Percentiles rank a stretch among this genome's conserved stretches.
Evolutionary conservation across 2,113 vertebrate genomes (phyloP).

Genomic region (Bujurquina vittata): DNA sequence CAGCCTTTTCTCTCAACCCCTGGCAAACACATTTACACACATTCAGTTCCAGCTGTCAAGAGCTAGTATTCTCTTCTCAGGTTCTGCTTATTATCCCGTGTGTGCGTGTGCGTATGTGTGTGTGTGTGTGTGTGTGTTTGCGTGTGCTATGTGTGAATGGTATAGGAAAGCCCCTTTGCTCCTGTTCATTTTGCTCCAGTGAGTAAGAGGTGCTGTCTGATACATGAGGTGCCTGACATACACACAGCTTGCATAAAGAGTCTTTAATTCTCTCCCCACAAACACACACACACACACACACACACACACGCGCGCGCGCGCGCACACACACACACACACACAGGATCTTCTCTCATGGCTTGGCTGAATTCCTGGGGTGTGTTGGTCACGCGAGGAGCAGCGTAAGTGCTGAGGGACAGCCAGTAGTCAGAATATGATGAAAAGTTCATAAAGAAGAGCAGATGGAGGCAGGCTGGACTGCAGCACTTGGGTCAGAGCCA

Average conservation of each 20-base stretch:
- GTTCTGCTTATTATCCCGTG: conserved; percentile 34
- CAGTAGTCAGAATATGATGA: conserved; percentile 30
- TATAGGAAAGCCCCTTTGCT: conserved; percentile 52
- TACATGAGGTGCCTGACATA: conserved; percentile 59
- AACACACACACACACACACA: neutral
- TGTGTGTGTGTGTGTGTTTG: conserved; percentile 7
- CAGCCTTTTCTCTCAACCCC: conserved; percentile 26
- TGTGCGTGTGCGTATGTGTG: neutral
- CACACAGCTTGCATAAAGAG: conserved; percentile 33
- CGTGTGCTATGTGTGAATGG: conserved; percentile 5
- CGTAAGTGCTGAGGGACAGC: conserved; percentile 37
- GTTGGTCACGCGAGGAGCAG: conserved; percentile 53
- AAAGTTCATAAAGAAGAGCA: conserved; percentile 13
- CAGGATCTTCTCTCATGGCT: conserved; percentile 34
- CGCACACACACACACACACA: conserved; percentile 3
- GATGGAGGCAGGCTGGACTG: conserved; percentile 26
- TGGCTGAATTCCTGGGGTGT: conserved; percentile 50
- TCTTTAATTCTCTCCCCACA: conserved; percentile 23
- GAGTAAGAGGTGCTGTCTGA: conserved; percentile 65
- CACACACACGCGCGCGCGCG: neutral
- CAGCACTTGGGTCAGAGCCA: conserved; percentile 31
- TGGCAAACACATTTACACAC: conserved; percentile 38
- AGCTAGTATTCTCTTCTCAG: conserved; percentile 35
- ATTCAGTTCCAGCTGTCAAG: conserved; percentile 42
- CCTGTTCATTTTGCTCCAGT: conserved; percentile 51